phyloP scores from a whole-genome alignment of 2,113 vertebrate genomes.

The Nettapus auritus region DNA sequence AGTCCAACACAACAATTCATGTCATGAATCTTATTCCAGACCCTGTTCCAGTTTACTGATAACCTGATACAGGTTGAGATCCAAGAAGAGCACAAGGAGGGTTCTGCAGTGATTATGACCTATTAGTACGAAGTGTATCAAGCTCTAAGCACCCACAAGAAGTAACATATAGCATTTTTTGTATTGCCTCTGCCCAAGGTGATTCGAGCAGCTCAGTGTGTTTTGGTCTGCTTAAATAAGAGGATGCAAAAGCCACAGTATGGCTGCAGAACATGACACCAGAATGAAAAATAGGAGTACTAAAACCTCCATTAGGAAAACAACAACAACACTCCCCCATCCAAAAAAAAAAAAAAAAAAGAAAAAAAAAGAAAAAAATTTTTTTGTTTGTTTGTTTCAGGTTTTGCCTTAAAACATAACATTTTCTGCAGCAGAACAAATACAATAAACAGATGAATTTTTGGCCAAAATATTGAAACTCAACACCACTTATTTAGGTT shows the following conservation, averaged over 20 bases:
- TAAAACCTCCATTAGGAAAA: background rate
- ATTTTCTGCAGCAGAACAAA: background rate
- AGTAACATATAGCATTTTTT: background rate
- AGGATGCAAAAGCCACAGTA: background rate
- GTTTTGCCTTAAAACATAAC: background rate
- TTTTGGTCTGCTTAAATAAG: background rate
- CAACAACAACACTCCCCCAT: too few relatives aligned
- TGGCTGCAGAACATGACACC: background rate
- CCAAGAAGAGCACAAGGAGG: background rate
- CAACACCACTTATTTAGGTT: background rate
- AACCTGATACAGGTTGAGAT: background rate
- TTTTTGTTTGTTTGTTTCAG: too few relatives aligned
- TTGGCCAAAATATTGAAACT: background rate
- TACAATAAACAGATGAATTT: background rate
- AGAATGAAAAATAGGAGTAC: background rate
- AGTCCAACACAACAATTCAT: background rate
- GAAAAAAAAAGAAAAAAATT: too few relatives aligned
- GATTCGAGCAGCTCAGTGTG: background rate
- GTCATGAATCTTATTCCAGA: background rate
- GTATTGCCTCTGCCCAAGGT: background rate
- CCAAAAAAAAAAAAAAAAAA: background rate
- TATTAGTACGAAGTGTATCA: fast-evolving
- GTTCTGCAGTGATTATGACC: background rate
- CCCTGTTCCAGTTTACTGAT: background rate
- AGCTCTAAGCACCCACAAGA: background rate